Evolutionary conservation across 2,113 vertebrate species (phyloP), one percentile per base, ranked within the genome.

Genomic region (Zosterops lateralis): DNA sequence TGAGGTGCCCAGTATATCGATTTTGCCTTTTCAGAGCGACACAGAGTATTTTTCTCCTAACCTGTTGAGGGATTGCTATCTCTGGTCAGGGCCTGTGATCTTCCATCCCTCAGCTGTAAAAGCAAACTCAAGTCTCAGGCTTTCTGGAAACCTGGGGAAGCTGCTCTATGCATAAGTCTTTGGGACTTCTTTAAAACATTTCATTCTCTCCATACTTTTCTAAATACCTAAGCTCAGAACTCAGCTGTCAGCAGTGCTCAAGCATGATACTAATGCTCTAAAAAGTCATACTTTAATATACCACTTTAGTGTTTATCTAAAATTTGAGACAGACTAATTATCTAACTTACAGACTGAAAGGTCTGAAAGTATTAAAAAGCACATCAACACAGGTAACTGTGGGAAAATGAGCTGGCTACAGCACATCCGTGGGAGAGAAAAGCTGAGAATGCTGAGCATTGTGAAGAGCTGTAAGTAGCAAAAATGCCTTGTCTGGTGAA

Each of bases 291-390:
- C 28, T 81, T 81, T 12, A 85, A 62, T 70, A 61, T 1, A 3
- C 16, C 67, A 76, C 74, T 92, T 90, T 1, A 70, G 58, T 50
- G 45, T 75, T 96, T 83, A 85, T 47, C 84, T 87, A 82, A 72
- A 75, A 89, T 84, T 84, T 89, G 75, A 89, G 81, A 29, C 40
- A 92, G 76, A 81, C 25, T 87, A 94, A 85, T 87, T 79, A 68
- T 26, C 54, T 62, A 73, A 70, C 83, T 85, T 92, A 12, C 38
- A 83, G 48, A 42, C 40, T 82, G 70, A 87, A 78, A 84, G 53
- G 62, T 66, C 74, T 95, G 62, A 82, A 93, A 93, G 67, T 74
- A 76, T 7, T 38, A 57, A 79, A 87, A 79, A 85, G 58, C 50
- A 87, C 54, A 84, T 67, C 54, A 61, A 89, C 53, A 85, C 17